phyloP scores from a whole-genome alignment of 2,888 invertebrate species.

The Actias luna region DNA sequence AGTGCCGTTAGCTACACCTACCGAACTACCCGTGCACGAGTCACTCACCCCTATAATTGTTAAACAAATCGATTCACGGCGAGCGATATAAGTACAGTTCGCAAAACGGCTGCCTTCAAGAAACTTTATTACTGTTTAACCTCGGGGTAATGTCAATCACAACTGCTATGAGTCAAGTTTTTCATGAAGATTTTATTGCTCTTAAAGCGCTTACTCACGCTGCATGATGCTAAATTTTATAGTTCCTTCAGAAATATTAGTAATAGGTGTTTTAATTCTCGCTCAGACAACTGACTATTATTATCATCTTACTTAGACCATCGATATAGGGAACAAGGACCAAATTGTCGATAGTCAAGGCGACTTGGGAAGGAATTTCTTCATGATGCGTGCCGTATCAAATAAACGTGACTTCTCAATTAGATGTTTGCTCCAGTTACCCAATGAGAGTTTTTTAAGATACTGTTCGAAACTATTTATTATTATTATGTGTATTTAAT shows the following conservation, averaged over 20 bases:
- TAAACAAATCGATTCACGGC: conserved; percentile 46
- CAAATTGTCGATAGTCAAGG: too few relatives aligned
- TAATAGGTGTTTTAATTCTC: conserved; percentile 22
- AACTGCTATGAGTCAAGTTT: conserved; percentile 25
- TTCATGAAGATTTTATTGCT: conserved; percentile 18
- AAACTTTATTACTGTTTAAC: conserved; percentile 30
- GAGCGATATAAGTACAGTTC: conserved; percentile 16
- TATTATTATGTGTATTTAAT: too few relatives aligned
- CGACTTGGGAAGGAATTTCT: too few relatives aligned
- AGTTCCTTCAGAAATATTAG: conserved; percentile 20
- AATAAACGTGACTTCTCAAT: too few relatives aligned
- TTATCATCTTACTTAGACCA: too few relatives aligned
- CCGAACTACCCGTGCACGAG: conserved; percentile 28
- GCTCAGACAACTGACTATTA: conserved; percentile 4
- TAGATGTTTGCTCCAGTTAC: too few relatives aligned
- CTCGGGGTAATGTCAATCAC: conserved; percentile 34
- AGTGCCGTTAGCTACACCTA: conserved; percentile 25
- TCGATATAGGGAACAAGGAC: too few relatives aligned
- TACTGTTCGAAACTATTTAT: too few relatives aligned
- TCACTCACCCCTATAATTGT: conserved; percentile 51
- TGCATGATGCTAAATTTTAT: conserved; percentile 10
- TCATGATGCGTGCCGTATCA: too few relatives aligned
- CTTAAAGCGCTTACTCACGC: conserved; percentile 11
- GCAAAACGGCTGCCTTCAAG: conserved; percentile 30
- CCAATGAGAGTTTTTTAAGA: too few relatives aligned